Evolutionary conservation across 1,140 invertebrate species (phyloP), one percentile per base, ranked within the genome.

Genomic region (Drosophila tani): DNA sequence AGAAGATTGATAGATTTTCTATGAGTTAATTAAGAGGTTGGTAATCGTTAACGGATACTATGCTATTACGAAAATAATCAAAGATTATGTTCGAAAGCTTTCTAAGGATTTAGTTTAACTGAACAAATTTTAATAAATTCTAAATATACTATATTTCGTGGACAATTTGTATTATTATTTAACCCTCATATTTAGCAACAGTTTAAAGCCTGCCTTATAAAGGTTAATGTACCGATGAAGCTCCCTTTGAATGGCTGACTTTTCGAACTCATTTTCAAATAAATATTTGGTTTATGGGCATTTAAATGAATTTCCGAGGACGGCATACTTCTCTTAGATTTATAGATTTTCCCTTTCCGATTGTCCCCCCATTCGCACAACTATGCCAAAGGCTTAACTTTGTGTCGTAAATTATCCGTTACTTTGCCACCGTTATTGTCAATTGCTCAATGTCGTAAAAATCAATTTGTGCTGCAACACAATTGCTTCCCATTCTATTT

Each of bases 361-460:
- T 35, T 35, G 32, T 53, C 49, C 50, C 17, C 49, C 35, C 32
- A 38, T 29, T 62, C 15, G 32, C 29, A 43, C 29, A 50, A 67
- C 32, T 62, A 60, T 74, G 64, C 41, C 29, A 79, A 68, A 65
- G 81, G 84, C 77, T 75, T 84, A 71, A 68, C 69, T 49, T 64
- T 66, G 70, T 46, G 47, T 73, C 84, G 70, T 90, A 88, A 88
- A 88, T 84, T 84, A 46, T 65, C 68, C 57, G 84, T 58, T 78
- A 83, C 29, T 76, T 45, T 45, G 32, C 67, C 77, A 66, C 75
- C 75, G 80, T 88, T 83, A 88, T 88, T 88, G 84, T 88, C 81
- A 88, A 87, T 87, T 87, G 76, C 38, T 67, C 41, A 58, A 75
- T 57, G 85, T 81, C 85, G 87, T 88, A 90, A 88, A 88, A 88